A percentile compares a stretch with the other conserved stretches of the same genome.
phyloP scores from a whole-genome alignment of 2,888 invertebrate genomes.

The Dermolepida albohirtum region DNA sequence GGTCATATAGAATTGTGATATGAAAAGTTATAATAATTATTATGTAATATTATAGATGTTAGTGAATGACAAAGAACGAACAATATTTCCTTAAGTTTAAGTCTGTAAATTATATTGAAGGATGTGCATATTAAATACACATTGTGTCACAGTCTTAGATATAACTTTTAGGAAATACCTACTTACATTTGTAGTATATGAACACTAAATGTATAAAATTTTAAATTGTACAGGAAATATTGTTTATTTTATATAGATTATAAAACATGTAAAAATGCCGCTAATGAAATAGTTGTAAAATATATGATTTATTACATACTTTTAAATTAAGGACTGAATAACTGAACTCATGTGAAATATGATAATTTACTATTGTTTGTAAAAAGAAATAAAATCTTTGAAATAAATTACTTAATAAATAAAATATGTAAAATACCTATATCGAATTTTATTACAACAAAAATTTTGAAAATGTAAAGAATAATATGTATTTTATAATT shows the following conservation, averaged over 20 bases:
- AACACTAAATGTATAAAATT: not conserved
- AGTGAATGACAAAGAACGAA: slow-evolving; percentile 26
- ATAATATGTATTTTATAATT: too few species aligned
- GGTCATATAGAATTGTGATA: slow-evolving; percentile 36
- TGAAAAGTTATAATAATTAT: slow-evolving; percentile 26
- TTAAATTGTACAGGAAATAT: slow-evolving; percentile 29
- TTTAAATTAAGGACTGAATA: slow-evolving; percentile 36
- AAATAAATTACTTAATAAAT: slow-evolving; percentile 13
- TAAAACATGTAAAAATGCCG: slow-evolving; percentile 35
- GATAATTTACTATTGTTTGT: slow-evolving; percentile 33
- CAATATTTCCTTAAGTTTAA: slow-evolving; percentile 26
- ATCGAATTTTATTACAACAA: too few species aligned
- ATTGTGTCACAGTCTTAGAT: not conserved
- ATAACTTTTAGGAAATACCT: slow-evolving; percentile 1
- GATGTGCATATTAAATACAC: not conserved
- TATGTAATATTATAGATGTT: slow-evolving; percentile 25
- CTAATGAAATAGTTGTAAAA: slow-evolving; percentile 28
- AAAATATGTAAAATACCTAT: too few species aligned
- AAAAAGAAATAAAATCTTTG: slow-evolving; percentile 24
- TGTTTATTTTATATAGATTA: slow-evolving; percentile 35
- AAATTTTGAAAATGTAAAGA: too few species aligned
- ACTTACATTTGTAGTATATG: too few species aligned
- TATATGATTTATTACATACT: slow-evolving; percentile 34
- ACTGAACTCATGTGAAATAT: slow-evolving; percentile 25
- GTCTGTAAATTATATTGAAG: slow-evolving; percentile 1